Evolutionary conservation across 2,797 vertebrate genomes (phyloP).

Genomic region (Phataginus tricuspis): DNA sequence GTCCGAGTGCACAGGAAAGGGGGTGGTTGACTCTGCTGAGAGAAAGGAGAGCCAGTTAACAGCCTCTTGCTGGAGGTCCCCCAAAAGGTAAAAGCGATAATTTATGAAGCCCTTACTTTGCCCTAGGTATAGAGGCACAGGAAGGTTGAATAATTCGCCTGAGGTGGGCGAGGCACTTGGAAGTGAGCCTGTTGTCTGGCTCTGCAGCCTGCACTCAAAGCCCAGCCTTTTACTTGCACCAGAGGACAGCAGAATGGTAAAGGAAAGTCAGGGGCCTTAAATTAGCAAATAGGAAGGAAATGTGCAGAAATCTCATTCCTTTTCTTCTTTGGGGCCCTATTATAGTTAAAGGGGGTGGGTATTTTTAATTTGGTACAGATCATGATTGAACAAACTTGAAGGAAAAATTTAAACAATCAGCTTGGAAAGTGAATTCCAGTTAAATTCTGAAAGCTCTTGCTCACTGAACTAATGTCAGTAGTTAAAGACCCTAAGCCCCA

Average conservation of each 20-base stretch:
- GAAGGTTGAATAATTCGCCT: neutral
- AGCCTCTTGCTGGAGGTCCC: neutral
- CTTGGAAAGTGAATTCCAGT: neutral
- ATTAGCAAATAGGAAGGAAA: neutral
- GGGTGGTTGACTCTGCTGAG: neutral
- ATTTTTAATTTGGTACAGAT: conserved; percentile 34
- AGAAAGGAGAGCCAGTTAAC: neutral
- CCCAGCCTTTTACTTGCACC: neutral
- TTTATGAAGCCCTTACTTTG: neutral
- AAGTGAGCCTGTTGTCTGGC: neutral
- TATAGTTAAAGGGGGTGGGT: neutral
- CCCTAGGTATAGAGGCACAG: neutral
- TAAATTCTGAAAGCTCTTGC: neutral
- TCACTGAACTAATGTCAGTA: neutral
- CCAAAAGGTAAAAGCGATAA: neutral
- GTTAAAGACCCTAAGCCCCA: neutral
- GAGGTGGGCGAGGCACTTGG: neutral
- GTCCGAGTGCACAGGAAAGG: neutral
- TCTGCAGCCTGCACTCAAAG: neutral
- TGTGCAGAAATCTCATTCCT: neutral
- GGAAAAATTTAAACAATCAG: neutral
- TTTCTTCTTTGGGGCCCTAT: neutral
- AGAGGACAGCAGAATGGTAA: neutral
- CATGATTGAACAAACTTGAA: neutral
- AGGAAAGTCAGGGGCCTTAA: neutral